Evolutionary conservation across 2,797 vertebrate genomes (phyloP).

Genomic region (Protonibea diacanthus): DNA sequence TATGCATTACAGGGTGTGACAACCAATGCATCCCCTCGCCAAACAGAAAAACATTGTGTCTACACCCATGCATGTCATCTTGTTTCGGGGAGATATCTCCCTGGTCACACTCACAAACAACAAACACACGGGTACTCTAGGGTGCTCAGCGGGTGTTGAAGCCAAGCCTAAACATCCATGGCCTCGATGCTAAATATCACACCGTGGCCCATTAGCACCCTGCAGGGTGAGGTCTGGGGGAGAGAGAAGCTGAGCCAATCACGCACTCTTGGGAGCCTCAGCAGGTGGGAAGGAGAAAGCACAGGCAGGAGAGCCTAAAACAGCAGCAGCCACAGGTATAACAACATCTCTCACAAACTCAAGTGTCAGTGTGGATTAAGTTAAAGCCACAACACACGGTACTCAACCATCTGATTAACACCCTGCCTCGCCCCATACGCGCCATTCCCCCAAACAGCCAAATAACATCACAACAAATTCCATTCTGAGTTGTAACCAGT

Average conservation of each 20-base stretch:
- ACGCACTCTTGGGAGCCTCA: conserved; percentile 64
- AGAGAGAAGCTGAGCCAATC: conserved; percentile 74
- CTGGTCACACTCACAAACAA: conserved; percentile 11
- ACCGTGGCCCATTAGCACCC: conserved; percentile 72
- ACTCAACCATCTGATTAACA: conserved; percentile 32
- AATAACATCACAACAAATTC: background rate
- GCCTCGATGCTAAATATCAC: conserved; percentile 74
- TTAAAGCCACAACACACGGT: conserved; percentile 21
- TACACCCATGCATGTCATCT: conserved; percentile 9
- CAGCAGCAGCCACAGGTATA: conserved; percentile 45
- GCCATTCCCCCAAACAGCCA: conserved; percentile 5
- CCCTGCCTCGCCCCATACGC: background rate
- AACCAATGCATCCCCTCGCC: background rate
- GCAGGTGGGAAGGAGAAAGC: conserved; percentile 59
- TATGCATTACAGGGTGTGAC: background rate
- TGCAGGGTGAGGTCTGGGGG: conserved; percentile 62
- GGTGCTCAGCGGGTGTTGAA: conserved; percentile 59
- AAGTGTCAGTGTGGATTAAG: conserved; percentile 25
- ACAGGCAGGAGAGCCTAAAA: conserved; percentile 39
- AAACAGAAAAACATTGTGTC: background rate
- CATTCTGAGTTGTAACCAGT: background rate
- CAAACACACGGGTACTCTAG: conserved; percentile 27
- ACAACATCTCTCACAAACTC: conserved; percentile 30
- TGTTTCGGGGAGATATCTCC: conserved; percentile 6
- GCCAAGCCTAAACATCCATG: conserved; percentile 68